Evolutionary conservation across 2,888 invertebrate species (phyloP), one percentile per base, ranked within the genome.

Genomic region (Drosophila vallismaia): DNA sequence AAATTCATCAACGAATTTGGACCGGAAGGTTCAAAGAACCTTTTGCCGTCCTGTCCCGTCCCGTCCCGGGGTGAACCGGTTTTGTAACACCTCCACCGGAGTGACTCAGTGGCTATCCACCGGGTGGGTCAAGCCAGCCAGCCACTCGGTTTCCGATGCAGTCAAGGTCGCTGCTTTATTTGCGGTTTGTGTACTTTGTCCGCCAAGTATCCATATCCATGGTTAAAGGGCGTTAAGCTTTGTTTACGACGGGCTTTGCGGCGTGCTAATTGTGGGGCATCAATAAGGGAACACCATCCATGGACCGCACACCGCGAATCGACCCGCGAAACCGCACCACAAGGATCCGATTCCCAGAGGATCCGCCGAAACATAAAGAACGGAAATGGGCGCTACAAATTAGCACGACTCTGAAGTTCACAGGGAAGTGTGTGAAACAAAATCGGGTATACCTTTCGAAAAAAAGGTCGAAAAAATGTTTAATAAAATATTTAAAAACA

Each of bases 311-410:
- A 87, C 62, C 58, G 52, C 64, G 68, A 64, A 26, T 46, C 36
- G 63, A 36, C 46, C n/a, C 29, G 7, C 33, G 28, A 55, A 55
- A 24, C 49, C 54, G 10, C 54, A 33, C 31, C 33, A 45, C 5
- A 46, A 68, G 67, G 68, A 42, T 42, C 19, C 40, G 68, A 64
- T 36, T 58, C 74, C 14, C 56, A 48, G 42, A 24, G 52, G 33
- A 24, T 29, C 62, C 40, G 49, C 48, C 40, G 31, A 53, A 28
- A 53, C 80, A 81, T 76, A 74, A 82, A 84, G 77, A 88, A 81
- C 88, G 88, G 88, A 84, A 84, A 84, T 84, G 87, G 88, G 66
- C 66, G 79, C 87, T 78, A 85, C 88, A 88, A 84, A 84, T 84
- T 84, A 86, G 72, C 84, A 76, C 88, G 63, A 76, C 55, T 50